These are phyloP conservation scores for Takifugu bimaculatus DNA, from an alignment of 2,113 vertebrate species.

Conservation along the genomic window DNA sequence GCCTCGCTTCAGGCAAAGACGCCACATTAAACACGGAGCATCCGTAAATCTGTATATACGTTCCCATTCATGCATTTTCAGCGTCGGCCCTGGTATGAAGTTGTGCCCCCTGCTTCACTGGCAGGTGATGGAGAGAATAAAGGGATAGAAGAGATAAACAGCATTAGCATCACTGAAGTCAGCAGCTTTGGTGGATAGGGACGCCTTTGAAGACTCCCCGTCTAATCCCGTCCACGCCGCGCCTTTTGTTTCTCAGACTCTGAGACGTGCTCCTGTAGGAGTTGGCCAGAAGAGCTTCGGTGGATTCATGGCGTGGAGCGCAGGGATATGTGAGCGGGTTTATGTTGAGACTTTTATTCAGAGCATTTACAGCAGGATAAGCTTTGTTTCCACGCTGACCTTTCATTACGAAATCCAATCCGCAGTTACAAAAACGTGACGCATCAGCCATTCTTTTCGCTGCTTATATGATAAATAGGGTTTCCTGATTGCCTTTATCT, in stretches of 20 bases:
- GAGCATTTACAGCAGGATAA: slow-evolving; percentile 33
- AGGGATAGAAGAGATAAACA: slow-evolving; percentile 41
- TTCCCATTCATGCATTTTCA: slow-evolving; percentile 37
- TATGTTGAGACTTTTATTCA: slow-evolving; percentile 39
- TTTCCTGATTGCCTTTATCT: no score
- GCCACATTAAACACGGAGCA: slow-evolving; percentile 44
- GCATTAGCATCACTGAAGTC: slow-evolving; percentile 55
- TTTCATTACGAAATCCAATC: slow-evolving; percentile 18
- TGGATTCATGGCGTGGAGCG: slow-evolving; percentile 41
- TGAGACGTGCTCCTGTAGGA: slow-evolving; percentile 59
- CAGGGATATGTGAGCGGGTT: slow-evolving; percentile 32
- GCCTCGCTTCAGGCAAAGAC: slow-evolving; percentile 51
- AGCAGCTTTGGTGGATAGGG: slow-evolving; percentile 44
- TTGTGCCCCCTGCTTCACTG: slow-evolving; percentile 11
- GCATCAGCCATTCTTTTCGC: not conserved
- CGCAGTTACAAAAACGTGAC: not conserved
- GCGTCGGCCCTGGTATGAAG: slow-evolving; percentile 25
- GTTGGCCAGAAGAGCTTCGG: slow-evolving; percentile 49
- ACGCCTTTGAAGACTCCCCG: slow-evolving; percentile 70
- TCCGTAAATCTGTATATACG: slow-evolving; percentile 37
- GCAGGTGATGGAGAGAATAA: slow-evolving; percentile 7
- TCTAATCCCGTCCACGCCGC: slow-evolving; percentile 65
- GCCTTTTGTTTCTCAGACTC: slow-evolving; percentile 62
- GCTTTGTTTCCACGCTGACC: slow-evolving; percentile 42
- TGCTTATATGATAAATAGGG: not conserved